phyloP scores from a whole-genome alignment of 2,113 vertebrate species.

The Naja naja region DNA sequence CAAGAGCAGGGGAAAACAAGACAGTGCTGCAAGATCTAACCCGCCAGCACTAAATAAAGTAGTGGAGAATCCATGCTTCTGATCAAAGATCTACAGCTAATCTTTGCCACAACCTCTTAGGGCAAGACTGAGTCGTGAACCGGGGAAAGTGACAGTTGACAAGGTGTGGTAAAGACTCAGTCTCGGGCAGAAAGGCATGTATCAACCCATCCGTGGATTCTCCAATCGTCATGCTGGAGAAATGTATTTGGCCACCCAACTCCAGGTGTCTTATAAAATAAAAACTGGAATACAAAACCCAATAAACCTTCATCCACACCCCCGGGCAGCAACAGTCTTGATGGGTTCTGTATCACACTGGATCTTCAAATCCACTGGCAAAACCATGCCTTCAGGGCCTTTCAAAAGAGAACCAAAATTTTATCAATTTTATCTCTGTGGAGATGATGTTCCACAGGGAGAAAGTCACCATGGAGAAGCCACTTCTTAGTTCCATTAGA shows the following conservation, averaged over 20 bases:
- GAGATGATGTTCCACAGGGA: background rate
- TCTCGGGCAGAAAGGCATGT: too few relatives aligned
- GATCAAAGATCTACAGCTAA: too few relatives aligned
- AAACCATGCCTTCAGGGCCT: background rate
- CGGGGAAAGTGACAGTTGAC: too few relatives aligned
- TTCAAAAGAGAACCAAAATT: background rate
- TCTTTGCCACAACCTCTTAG: too few relatives aligned
- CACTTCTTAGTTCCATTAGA: background rate
- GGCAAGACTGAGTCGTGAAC: too few relatives aligned
- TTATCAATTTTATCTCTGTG: background rate
- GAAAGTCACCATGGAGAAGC: background rate
- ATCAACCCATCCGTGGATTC: too few relatives aligned
- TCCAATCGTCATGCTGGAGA: too few relatives aligned
- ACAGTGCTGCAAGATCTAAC: too few relatives aligned
- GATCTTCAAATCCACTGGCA: background rate
- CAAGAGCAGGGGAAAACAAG: too few relatives aligned
- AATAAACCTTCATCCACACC: background rate
- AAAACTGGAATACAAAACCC: background rate
- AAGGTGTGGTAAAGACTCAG: too few relatives aligned
- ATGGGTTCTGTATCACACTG: background rate
- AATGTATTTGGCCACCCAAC: background rate
- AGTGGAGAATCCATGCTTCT: too few relatives aligned
- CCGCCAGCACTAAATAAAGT: too few relatives aligned
- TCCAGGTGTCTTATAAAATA: background rate
- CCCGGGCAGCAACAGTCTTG: background rate